A percentile compares a stretch with the other conserved stretches of the same genome.
Evolutionary conservation across 92 coral and sea anemone genomes (phyloP).

Genomic region (Epizoanthus fatuus): DNA sequence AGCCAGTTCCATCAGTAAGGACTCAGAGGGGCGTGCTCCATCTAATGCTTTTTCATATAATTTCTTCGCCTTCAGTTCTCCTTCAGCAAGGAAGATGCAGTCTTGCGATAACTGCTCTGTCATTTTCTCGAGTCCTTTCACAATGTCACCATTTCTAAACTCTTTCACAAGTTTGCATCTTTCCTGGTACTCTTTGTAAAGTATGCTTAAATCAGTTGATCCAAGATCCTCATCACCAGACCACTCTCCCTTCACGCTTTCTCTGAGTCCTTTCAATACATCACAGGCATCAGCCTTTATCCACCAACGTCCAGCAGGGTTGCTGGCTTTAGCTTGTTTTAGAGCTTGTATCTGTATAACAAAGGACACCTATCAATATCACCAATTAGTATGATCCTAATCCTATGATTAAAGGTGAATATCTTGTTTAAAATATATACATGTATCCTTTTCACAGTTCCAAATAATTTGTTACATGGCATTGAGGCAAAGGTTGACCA

Average conservation of each 20-base stretch:
- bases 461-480: too few relatives aligned
- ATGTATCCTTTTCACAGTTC: too few relatives aligned
- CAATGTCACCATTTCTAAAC: slow-evolving; percentile 1
- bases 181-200: slow-evolving; percentile 46
- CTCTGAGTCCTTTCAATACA: slow-evolving; percentile 69
- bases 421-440: too few relatives aligned
- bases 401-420: too few relatives aligned
- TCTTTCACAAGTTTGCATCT: slow-evolving; percentile 30
- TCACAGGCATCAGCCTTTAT: slow-evolving; percentile 88
- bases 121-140: not conserved
- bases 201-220: slow-evolving; percentile 25
- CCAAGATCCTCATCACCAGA: slow-evolving; percentile 86
- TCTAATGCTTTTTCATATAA: slow-evolving; percentile 40
- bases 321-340: slow-evolving; percentile 37
- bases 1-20: slow-evolving; percentile 61
- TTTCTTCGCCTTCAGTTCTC: slow-evolving; percentile 22
- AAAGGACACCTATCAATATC: not conserved
- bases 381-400: not conserved
- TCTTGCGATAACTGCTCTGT: slow-evolving; percentile 44
- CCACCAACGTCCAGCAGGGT: slow-evolving; percentile 85
- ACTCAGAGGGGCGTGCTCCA: slow-evolving; percentile 15
- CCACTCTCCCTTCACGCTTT: slow-evolving; percentile 76
- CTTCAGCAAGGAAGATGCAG: slow-evolving; percentile 50
- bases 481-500: too few relatives aligned
- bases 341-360: slow-evolving; percentile 65